Percentiles rank a stretch among this genome's conserved stretches.
Conservation (phyloP, 2,113 vertebrate genomes). For the Hyaena hyaena region DNA sequence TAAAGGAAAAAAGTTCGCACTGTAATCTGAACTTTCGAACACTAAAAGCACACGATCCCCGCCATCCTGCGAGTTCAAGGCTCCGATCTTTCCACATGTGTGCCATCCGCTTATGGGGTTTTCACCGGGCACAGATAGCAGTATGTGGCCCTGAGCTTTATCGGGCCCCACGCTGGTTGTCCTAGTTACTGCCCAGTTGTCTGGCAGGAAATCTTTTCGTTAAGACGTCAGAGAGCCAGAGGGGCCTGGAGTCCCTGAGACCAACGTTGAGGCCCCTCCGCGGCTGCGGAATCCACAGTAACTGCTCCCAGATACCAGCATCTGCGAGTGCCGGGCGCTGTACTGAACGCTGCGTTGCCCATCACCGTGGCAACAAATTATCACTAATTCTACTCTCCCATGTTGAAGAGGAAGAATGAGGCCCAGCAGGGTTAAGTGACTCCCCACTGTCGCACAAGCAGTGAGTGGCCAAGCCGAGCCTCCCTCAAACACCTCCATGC, state of each 20-base stretch:
- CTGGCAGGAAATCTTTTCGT: neutral
- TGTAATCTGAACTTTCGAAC: neutral
- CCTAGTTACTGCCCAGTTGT: neutral
- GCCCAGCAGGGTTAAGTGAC: neutral
- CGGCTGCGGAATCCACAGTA: neutral
- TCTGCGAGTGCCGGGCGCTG: neutral
- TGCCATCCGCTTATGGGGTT: fast-evolving
- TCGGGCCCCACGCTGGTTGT: neutral
- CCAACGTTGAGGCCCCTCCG: neutral
- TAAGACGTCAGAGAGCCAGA: neutral
- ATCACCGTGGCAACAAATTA: neutral
- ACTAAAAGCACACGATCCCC: neutral
- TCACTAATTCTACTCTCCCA: neutral
- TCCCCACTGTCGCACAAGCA: neutral
- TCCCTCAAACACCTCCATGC: neutral
- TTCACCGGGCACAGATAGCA: neutral
- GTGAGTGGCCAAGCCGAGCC: neutral
- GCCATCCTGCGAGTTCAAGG: neutral
- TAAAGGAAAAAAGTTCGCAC: neutral
- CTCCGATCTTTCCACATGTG: fast-evolving
- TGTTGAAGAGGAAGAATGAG: neutral
- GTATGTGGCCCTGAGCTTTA: neutral
- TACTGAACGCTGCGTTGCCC: neutral
- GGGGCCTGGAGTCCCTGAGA: neutral
- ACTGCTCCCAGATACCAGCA: fast-evolving